Conservation (phyloP, 2,113 vertebrate genomes). For the Hippoglossus stenolepis region DNA sequence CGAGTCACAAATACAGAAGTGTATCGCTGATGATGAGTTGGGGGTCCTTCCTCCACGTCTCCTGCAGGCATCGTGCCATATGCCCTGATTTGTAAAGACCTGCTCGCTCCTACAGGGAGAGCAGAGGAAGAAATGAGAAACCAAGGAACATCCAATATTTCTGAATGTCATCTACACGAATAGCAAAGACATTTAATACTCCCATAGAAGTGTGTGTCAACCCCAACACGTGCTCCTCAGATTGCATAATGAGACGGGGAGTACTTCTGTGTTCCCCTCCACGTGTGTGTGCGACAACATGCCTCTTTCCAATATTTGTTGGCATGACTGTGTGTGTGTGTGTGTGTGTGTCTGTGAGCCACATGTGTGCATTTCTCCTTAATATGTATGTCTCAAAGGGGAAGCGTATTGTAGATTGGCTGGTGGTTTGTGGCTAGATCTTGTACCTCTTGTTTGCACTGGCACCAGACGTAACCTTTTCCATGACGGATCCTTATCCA, state of each 20-base stretch:
- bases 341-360: not conserved
- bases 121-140: constrained; percentile 51
- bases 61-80: constrained; percentile 40
- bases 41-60: constrained; percentile 7
- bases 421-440: constrained; percentile 70
- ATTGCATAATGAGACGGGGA: constrained; percentile 20
- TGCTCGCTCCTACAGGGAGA: constrained; percentile 24
- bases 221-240: constrained; percentile 37
- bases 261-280: not conserved
- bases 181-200: constrained; percentile 38
- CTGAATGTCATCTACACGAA: constrained; percentile 66
- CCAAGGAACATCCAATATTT: constrained; percentile 58
- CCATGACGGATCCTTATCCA: constrained; percentile 51
- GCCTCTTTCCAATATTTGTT: not conserved
- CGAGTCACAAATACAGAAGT: constrained; percentile 37
- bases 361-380: not conserved
- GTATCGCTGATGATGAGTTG: constrained; percentile 21
- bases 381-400: constrained; percentile 52
- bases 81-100: constrained; percentile 65
- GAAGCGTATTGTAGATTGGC: constrained; percentile 62
- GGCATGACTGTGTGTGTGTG: not conserved
- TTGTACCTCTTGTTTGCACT: constrained; percentile 66
- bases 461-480: constrained; percentile 67
- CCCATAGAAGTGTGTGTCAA: constrained; percentile 33
- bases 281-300: not conserved